Conservation (phyloP, 2,113 vertebrate genomes). For the Pantherophis guttatus region DNA sequence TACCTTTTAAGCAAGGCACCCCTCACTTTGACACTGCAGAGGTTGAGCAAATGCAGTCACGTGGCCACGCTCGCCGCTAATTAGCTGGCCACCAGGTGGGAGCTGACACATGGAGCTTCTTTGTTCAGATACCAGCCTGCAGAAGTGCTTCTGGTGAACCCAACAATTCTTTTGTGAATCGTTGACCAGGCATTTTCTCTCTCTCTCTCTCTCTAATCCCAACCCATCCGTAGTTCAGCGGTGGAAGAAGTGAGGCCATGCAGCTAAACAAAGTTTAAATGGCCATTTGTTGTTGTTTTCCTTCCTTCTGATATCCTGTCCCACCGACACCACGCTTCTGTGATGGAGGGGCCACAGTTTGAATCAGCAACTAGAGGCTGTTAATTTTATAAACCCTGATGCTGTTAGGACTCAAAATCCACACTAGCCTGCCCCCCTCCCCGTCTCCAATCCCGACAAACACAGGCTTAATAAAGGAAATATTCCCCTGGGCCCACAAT, state of each 20-base stretch:
- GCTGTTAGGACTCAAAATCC: conserved; percentile 33
- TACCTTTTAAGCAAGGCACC: no score
- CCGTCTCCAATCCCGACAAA: neutral
- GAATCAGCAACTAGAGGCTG: conserved; percentile 64
- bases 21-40: neutral
- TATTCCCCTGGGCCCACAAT: conserved; percentile 57
- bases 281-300: neutral
- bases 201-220: neutral
- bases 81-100: neutral
- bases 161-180: neutral
- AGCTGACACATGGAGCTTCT: neutral
- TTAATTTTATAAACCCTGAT: conserved; percentile 57
- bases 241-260: conserved; percentile 11
- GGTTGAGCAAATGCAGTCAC: neutral
- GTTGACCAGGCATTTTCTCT: neutral
- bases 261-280: conserved; percentile 30
- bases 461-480: conserved; percentile 37
- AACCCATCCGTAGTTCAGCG: neutral
- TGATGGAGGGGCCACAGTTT: conserved; percentile 60
- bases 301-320: conserved; percentile 23
- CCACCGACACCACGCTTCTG: conserved; percentile 9
- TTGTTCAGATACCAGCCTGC: neutral
- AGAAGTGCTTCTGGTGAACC: neutral
- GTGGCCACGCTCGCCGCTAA: neutral
- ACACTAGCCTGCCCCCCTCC: neutral